Percentiles rank a stretch among this genome's conserved stretches.
These are phyloP conservation scores for Bungarus multicinctus DNA, from an alignment of 2,113 vertebrate species.

Conservation along the genomic window DNA sequence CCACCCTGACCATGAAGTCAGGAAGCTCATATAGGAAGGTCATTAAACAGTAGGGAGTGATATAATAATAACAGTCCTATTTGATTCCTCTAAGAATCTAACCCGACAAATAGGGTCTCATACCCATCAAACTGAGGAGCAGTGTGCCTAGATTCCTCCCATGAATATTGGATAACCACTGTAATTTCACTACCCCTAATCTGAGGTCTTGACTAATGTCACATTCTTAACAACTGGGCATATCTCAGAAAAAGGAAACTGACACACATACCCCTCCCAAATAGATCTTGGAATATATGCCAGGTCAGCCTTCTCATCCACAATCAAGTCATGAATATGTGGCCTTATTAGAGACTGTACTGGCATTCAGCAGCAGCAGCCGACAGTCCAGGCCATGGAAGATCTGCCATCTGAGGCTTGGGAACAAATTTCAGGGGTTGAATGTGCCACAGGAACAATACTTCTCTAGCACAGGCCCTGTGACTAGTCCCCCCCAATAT, in stretches of 20 bases:
- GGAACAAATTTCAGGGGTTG: background rate
- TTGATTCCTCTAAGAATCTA: background rate
- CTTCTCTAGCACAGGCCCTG: background rate
- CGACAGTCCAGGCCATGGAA: background rate
- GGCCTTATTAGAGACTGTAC: background rate
- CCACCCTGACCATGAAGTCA: background rate
- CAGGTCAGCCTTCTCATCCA: background rate
- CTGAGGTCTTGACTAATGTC: background rate
- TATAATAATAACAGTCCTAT: background rate
- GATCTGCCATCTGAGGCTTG: background rate
- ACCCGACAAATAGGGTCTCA: background rate
- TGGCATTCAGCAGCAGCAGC: background rate
- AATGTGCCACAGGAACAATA: background rate
- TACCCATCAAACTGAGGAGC: background rate
- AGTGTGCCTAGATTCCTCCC: background rate
- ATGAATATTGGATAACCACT: no score
- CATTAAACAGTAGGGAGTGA: background rate
- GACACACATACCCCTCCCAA: background rate
- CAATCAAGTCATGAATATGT: background rate
- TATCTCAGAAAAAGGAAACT: background rate
- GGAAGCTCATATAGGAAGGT: background rate
- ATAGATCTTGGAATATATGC: background rate
- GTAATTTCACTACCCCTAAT: background rate
- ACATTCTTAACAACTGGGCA: background rate
- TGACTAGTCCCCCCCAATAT: background rate